Evolutionary conservation across 2,888 invertebrate genomes (phyloP).

Genomic region (Rotaria magnacalcarata): DNA sequence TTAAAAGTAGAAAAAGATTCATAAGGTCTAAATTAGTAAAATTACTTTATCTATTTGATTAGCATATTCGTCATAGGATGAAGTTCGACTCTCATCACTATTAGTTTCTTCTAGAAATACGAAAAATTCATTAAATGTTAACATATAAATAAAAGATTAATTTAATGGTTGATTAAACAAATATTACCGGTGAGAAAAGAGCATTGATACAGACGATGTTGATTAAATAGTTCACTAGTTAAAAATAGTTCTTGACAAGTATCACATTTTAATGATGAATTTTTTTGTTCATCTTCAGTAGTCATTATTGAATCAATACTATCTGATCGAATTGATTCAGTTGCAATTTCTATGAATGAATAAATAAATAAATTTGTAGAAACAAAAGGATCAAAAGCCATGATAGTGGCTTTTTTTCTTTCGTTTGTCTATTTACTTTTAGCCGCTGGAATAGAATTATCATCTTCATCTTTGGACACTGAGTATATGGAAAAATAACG

Average conservation of each 20-base stretch:
- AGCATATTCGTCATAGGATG: slow-evolving; percentile 16
- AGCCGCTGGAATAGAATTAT: neutral
- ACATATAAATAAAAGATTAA: neutral
- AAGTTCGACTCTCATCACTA: slow-evolving; percentile 30
- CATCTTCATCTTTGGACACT: neutral
- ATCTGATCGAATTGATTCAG: neutral
- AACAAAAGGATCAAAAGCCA: neutral
- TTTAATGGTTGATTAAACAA: neutral
- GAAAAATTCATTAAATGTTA: neutral
- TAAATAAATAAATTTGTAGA: neutral
- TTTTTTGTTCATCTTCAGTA: neutral
- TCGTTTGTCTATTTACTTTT: neutral
- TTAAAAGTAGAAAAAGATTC: too few relatives aligned
- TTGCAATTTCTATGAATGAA: neutral
- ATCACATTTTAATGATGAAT: neutral
- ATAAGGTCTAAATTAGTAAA: too few relatives aligned
- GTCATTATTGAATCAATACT: neutral
- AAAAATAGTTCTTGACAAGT: neutral
- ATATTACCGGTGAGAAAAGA: neutral
- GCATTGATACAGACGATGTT: slow-evolving; percentile 18
- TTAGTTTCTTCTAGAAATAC: neutral
- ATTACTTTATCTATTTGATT: slow-evolving; percentile 16
- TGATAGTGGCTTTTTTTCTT: neutral
- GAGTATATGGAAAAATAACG: neutral
- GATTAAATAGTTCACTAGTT: neutral